A percentile compares a stretch with the other conserved stretches of the same genome.
Conservation (phyloP, 1,140 invertebrate species). For the Drosophila busckii region DNA sequence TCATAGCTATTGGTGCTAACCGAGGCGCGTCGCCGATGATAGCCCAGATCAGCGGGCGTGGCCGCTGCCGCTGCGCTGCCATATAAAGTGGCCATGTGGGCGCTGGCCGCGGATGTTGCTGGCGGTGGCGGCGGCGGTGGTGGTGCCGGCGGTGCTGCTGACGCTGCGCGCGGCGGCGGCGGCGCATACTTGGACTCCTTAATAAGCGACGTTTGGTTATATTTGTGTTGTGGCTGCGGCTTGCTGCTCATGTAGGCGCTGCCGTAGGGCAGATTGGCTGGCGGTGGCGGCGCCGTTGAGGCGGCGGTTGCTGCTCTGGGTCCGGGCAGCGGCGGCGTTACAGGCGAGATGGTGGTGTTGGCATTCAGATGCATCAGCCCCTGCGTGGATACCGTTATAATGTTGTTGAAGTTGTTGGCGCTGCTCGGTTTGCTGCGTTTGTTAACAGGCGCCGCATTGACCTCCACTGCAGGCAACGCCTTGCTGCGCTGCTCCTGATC, state of each 20-base stretch:
- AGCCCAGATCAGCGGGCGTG: slow-evolving; percentile 39
- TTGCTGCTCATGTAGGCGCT: slow-evolving; percentile 31
- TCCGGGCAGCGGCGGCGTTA: slow-evolving; percentile 69
- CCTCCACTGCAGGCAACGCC: slow-evolving; percentile 32
- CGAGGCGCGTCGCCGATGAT: slow-evolving; percentile 57
- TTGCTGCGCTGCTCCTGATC: slow-evolving; percentile 83
- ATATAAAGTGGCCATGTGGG: slow-evolving; percentile 53
- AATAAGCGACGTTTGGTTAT: slow-evolving; percentile 19
- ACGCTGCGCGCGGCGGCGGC: slow-evolving; percentile 55
- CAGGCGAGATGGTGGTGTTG: slow-evolving; percentile 74
- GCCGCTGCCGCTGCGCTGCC: slow-evolving; percentile 13
- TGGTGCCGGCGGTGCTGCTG: slow-evolving; percentile 26
- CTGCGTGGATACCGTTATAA: slow-evolving; percentile 74
- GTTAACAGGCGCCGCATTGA: slow-evolving; percentile 44
- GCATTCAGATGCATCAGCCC: slow-evolving; percentile 74
- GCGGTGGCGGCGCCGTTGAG: slow-evolving; percentile 72
- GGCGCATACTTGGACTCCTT: slow-evolving; percentile 57
- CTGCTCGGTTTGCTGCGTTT: slow-evolving; percentile 65
- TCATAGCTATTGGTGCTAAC: slow-evolving; percentile 66
- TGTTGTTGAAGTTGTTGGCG: slow-evolving; percentile 64
- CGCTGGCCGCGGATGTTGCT: too few relatives aligned
- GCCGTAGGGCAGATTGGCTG: slow-evolving; percentile 60
- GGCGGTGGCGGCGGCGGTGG: slow-evolving; percentile 47
- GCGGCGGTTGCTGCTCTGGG: slow-evolving; percentile 61
- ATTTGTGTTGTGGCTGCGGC: slow-evolving; percentile 37